A percentile compares a stretch with the other conserved stretches of the same genome.
Evolutionary conservation across 1,140 invertebrate species (phyloP).

Genomic region (Ceratosolen solmsi): DNA sequence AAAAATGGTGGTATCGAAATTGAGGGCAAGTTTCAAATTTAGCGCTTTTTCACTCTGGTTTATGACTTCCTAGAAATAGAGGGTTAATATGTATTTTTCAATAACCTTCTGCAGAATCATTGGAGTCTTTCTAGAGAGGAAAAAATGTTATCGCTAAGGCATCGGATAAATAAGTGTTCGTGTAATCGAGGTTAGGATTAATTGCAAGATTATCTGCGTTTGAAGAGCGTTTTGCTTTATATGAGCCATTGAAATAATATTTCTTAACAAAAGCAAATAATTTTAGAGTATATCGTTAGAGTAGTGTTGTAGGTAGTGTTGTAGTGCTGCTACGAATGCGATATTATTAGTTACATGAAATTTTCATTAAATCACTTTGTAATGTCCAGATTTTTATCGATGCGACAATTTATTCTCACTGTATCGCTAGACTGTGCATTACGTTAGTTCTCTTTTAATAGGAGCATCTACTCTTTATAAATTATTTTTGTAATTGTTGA

Average conservation of each 20-base stretch:
- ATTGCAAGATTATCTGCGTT: constrained; percentile 5
- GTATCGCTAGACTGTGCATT: no score
- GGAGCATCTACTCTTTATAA: no score
- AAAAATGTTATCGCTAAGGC: constrained; percentile 21
- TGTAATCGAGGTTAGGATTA: no score
- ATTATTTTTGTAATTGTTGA: no score
- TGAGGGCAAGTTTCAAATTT: constrained; percentile 37
- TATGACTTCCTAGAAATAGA: neutral
- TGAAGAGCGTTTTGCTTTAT: neutral
- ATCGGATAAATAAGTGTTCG: constrained; percentile 21
- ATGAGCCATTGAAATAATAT: constrained; percentile 10
- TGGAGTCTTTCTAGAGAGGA: neutral
- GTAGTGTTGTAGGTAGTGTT: no score
- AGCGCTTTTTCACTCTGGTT: neutral
- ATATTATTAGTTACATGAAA: neutral
- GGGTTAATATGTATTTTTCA: no score
- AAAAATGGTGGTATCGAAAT: neutral
- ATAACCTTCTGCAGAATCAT: no score
- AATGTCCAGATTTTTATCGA: neutral
- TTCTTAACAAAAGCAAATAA: neutral
- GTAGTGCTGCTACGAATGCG: no score
- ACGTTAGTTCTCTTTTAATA: no score
- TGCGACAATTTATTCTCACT: no score
- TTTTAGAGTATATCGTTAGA: no score
- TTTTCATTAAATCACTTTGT: neutral